Base-by-base conservation (phyloP, 2,113 vertebrate species). In the Tor tambroides region DNA sequence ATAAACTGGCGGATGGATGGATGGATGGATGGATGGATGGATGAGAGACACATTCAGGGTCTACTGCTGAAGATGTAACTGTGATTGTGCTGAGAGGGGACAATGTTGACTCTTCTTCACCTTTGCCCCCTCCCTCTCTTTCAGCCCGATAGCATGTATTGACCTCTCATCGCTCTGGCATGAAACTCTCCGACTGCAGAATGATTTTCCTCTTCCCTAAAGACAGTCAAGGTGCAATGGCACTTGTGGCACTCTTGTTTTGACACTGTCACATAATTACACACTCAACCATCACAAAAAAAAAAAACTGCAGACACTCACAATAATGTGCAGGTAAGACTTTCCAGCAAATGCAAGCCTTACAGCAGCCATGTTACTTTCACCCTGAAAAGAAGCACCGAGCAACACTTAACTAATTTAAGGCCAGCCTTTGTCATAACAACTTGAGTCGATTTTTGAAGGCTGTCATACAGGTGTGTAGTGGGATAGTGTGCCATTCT, bases 111-210 rank as follows among this genome's bases (percentile, higher is more conserved):
- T n/a, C 71, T 23, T 65, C 30, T 35, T 51, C 82, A 72, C 21
- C 35, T 74, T 49, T 78, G 26, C 15, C 9, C 54, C 86, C 3
- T 65, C 9, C 76, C 72, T 81, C 77, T 86, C 63, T 19, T 30
- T 26, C 49, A 19, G 76, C 54, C 32, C 21, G 30, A 61, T 35
- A 41, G 54, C 32, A 85, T 85, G 59, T 26, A 46, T 74, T 63
- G 83, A 85, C 69, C 79, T 81, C 77, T 79, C 49, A 51, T 79
- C 38, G 12, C 54, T 61, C 51, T 80, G 32, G 78, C 11, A 80
- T 61, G 54, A 80, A 32, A 38, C 77, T 38, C 54, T 80, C 54
- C 7, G 78, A 61, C 54, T 80, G 32, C 78, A 80, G 78, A 80
- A 80, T 61, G 30, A 80, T 35, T 59, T 35, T 61, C 28, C 78